Evolutionary conservation across 1,140 invertebrate species (phyloP).

Genomic region (Sweltsa coloradensis): DNA sequence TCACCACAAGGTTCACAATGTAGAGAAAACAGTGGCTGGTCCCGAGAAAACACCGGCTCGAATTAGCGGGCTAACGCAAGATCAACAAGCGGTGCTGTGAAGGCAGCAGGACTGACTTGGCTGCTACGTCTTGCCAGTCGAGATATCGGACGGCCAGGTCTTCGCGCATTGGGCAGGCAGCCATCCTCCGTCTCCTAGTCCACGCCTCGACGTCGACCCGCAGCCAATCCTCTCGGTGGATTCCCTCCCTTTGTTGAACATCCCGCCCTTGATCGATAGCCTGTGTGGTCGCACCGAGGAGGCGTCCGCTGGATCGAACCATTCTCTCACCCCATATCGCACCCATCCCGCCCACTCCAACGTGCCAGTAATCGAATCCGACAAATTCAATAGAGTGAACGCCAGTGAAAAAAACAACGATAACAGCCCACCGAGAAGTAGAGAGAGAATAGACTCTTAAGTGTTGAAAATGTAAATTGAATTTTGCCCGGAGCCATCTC

Average conservation of each 20-base stretch:
- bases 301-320: no score
- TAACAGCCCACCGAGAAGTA: background rate
- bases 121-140: background rate
- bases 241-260: background rate
- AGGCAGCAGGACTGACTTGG: background rate
- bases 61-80: conserved; percentile 19
- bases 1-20: conserved; percentile 17
- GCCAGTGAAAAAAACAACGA: conserved; percentile 11
- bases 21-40: conserved; percentile 12
- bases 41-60: conserved; percentile 15
- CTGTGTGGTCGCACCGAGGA: no score
- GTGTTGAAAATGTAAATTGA: conserved; percentile 6
- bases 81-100: conserved; percentile 16
- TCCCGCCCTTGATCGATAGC: conserved; percentile 7
- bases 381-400: conserved; percentile 15
- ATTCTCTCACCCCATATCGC: no score
- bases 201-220: conserved; percentile 3
- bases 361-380: conserved; percentile 10
- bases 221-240: background rate
- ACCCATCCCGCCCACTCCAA: no score
- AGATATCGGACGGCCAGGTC: background rate
- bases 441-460: background rate
- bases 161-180: conserved; percentile 4
- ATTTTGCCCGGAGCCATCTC: conserved; percentile 8
- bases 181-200: no score